Evolutionary conservation across 1,140 invertebrate genomes (phyloP).

Genomic region (Zaprionus davidi): DNA sequence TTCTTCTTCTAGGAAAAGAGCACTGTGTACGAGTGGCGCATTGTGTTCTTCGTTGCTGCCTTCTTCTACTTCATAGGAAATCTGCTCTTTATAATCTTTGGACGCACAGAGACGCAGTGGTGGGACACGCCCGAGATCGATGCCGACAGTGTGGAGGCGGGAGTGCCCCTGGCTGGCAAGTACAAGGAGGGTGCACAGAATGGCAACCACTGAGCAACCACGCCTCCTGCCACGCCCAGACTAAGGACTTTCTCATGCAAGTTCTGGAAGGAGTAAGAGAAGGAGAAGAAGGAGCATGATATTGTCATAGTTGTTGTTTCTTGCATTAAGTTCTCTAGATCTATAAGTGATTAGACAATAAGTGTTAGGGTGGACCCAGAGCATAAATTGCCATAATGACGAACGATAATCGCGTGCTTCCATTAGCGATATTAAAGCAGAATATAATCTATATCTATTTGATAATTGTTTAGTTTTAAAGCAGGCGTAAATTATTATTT

Average conservation of each 20-base stretch:
- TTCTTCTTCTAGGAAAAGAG: constrained; percentile 40
- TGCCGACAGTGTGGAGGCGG: constrained; percentile 59
- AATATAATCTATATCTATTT: constrained; percentile 28
- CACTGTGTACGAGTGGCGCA: constrained; percentile 87
- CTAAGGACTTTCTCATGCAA: constrained; percentile 30
- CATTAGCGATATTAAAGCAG: constrained; percentile 76
- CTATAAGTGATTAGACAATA: constrained; percentile 40
- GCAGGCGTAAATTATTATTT: constrained; percentile 76
- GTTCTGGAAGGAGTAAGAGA: no score
- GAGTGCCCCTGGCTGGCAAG: constrained; percentile 49
- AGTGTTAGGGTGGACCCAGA: constrained; percentile 43
- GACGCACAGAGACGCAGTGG: constrained; percentile 86
- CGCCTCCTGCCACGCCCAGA: neutral
- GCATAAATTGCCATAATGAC: constrained; percentile 68
- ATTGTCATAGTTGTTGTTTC: constrained; percentile 55
- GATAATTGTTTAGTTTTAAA: constrained; percentile 70
- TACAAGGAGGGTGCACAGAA: constrained; percentile 18
- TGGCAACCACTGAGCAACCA: constrained; percentile 9
- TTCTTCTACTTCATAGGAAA: constrained; percentile 89
- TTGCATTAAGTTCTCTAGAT: constrained; percentile 53
- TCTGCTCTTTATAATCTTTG: constrained; percentile 89
- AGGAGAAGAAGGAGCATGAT: constrained; percentile 5
- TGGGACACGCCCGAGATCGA: constrained; percentile 86
- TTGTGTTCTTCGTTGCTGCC: constrained; percentile 90
- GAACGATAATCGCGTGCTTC: constrained; percentile 76